Percentiles rank a stretch among this genome's conserved stretches.
Evolutionary conservation across 1,140 invertebrate genomes (phyloP).

Genomic region (Aethina tumida): DNA sequence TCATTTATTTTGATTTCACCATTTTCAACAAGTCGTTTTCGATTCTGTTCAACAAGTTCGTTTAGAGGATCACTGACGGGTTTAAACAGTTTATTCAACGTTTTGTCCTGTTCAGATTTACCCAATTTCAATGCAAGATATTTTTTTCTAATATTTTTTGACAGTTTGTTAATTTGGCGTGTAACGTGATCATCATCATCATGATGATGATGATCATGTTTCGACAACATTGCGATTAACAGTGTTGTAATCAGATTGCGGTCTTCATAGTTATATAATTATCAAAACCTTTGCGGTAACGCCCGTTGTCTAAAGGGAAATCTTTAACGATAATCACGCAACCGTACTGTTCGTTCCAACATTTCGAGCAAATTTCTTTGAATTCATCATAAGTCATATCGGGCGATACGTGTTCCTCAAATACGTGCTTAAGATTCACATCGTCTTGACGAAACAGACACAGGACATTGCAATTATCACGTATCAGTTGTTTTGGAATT

Average conservation of each 20-base stretch:
- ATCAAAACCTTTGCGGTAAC: conserved; percentile 30
- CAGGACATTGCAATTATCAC: conserved; percentile 35
- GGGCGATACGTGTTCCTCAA: conserved; percentile 22
- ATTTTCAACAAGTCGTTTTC: no score
- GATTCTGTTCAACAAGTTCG: background rate
- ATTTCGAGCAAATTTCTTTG: conserved; percentile 9
- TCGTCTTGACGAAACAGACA: conserved; percentile 28
- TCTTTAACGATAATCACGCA: conserved; percentile 11
- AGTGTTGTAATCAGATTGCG: background rate
- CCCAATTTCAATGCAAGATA: conserved; percentile 10
- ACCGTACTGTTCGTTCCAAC: conserved; percentile 9
- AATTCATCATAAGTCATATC: conserved; percentile 15
- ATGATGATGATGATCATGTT: background rate
- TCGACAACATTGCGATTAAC: background rate
- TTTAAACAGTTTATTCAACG: conserved; percentile 5
- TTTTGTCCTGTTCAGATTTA: conserved; percentile 10
- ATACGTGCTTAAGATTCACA: conserved; percentile 21
- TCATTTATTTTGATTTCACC: no score
- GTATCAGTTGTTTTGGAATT: conserved; percentile 36
- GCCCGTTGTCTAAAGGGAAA: conserved; percentile 18
- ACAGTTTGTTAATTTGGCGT: conserved; percentile 4
- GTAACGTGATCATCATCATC: conserved; percentile 1
- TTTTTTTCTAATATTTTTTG: conserved; percentile 7
- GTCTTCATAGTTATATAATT: conserved; percentile 14
- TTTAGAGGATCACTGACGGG: conserved; percentile 3